Conservation (phyloP, 2,888 invertebrate genomes). For the Andrena bucephala region DNA sequence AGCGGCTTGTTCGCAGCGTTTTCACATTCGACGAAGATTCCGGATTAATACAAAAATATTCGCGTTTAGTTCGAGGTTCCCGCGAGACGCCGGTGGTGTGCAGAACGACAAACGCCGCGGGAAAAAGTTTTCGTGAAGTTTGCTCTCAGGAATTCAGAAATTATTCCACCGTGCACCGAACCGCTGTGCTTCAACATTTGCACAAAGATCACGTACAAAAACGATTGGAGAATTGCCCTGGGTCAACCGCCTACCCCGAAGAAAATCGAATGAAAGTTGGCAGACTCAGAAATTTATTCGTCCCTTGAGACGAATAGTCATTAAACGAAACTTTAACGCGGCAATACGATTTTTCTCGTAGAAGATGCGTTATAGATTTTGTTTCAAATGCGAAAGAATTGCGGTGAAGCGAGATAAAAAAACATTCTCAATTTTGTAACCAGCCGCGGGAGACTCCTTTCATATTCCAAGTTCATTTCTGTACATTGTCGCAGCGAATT, state of each 20-base stretch:
- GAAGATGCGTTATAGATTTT: background rate
- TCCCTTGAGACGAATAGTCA: background rate
- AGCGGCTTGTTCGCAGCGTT: background rate
- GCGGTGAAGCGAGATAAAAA: background rate
- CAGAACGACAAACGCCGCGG: conserved; percentile 19
- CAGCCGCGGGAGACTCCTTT: background rate
- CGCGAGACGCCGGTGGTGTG: background rate
- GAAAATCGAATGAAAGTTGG: conserved; percentile 18
- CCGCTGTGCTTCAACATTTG: conserved; percentile 28
- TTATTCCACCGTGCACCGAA: conserved; percentile 45
- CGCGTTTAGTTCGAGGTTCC: conserved; percentile 5
- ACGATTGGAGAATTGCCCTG: conserved; percentile 36
- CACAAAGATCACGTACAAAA: conserved; percentile 54
- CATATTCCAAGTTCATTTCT: background rate
- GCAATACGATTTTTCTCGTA: background rate
- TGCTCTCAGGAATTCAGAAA: conserved; percentile 40
- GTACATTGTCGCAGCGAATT: conserved; percentile 2
- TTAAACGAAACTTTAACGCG: conserved; percentile 6
- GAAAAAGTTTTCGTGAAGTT: conserved; percentile 28
- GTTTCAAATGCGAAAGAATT: background rate
- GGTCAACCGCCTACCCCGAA: conserved; percentile 16
- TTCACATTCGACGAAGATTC: background rate
- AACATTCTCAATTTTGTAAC: background rate
- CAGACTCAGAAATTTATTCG: conserved; percentile 35
- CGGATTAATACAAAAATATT: background rate